Conservation (phyloP, 2,888 invertebrate species). For the Melipona bicolor region DNA sequence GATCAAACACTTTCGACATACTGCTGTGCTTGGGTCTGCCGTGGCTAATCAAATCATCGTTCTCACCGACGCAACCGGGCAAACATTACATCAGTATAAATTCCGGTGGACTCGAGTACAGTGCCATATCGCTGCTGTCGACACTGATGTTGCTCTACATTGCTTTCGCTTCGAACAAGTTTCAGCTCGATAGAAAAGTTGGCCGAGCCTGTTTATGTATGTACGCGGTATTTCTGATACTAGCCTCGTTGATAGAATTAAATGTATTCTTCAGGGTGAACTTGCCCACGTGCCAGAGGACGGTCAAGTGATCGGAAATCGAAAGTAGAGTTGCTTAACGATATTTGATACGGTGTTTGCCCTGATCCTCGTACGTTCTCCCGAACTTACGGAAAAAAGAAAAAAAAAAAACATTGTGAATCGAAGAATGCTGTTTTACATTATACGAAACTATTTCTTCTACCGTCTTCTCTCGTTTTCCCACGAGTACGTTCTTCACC, state of each 20-base stretch:
- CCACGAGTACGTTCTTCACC: not conserved
- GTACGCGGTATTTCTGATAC: conserved; percentile 94
- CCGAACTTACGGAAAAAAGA: conserved; percentile 48
- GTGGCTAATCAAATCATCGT: conserved; percentile 94
- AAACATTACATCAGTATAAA: conserved; percentile 94
- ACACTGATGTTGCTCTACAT: conserved; percentile 93
- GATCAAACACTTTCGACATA: conserved; percentile 96
- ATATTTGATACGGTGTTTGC: conserved; percentile 61
- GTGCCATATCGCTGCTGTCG: conserved; percentile 94
- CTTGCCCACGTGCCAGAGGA: conserved; percentile 90
- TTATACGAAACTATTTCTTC: conserved; percentile 48
- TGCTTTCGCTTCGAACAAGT: conserved; percentile 94
- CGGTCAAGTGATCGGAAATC: conserved; percentile 78
- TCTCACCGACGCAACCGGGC: conserved; percentile 91
- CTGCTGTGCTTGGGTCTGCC: conserved; percentile 94
- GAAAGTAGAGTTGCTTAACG: conserved; percentile 45
- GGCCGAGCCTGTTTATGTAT: conserved; percentile 93
- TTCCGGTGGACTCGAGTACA: conserved; percentile 95
- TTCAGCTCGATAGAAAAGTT: conserved; percentile 93
- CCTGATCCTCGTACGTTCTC: conserved; percentile 59
- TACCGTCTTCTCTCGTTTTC: not conserved
- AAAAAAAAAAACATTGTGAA: conserved; percentile 43
- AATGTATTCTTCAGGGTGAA: conserved; percentile 97
- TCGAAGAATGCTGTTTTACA: conserved; percentile 65
- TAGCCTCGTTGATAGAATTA: conserved; percentile 95